phyloP scores from a whole-genome alignment of 2,888 invertebrate species.

The Byasa hedistus region DNA sequence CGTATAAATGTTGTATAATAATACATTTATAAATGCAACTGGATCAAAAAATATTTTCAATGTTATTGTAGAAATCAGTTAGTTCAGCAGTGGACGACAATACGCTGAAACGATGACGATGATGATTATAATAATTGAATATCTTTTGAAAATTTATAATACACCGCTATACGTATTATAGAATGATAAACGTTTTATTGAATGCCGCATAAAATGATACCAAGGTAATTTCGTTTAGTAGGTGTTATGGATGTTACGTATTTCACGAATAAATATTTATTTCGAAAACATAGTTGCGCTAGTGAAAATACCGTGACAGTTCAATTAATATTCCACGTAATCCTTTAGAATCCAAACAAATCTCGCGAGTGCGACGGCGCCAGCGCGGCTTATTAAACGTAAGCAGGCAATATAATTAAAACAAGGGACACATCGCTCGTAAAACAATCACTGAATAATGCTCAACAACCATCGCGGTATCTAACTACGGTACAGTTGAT shows the following conservation, averaged over 20 bases:
- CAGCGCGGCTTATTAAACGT: slow-evolving; percentile 50
- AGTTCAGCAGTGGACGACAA: not conserved
- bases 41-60: no score
- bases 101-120: no score
- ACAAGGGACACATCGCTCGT: slow-evolving; percentile 40
- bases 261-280: slow-evolving; percentile 45
- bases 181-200: no score
- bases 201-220: not conserved
- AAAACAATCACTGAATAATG: slow-evolving; percentile 55
- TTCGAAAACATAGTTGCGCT: slow-evolving; percentile 44
- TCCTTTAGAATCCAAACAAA: slow-evolving; percentile 59
- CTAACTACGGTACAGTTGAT: slow-evolving; percentile 54
- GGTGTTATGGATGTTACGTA: slow-evolving; percentile 16
- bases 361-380: slow-evolving; percentile 56
- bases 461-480: slow-evolving; percentile 54
- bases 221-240: slow-evolving; percentile 8
- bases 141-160: no score
- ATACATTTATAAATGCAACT: no score
- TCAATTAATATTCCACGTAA: slow-evolving; percentile 55
- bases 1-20: no score
- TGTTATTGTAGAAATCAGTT: no score
- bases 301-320: slow-evolving; percentile 55
- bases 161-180: no score
- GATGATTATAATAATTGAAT: no score
- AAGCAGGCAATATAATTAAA: slow-evolving; percentile 35